Percentiles rank a stretch among this genome's conserved stretches.
phyloP scores from a whole-genome alignment of 2,113 vertebrate genomes.

The Promerops cafer region DNA sequence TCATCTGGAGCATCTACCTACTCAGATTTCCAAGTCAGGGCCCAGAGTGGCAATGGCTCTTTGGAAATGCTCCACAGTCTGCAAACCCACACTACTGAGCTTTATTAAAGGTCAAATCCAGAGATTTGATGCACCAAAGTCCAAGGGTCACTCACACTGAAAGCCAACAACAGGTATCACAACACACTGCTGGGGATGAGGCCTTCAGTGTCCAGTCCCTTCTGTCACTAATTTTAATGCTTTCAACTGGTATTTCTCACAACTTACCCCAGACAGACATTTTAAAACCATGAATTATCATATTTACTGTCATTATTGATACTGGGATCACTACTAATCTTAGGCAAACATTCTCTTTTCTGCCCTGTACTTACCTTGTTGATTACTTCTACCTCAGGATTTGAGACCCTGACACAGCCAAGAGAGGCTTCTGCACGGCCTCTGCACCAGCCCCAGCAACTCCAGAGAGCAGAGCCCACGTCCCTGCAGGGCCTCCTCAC shows the following conservation, averaged over 20 bases:
- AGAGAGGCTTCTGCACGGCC: not conserved
- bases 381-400: not conserved
- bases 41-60: not conserved
- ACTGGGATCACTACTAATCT: not conserved
- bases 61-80: not conserved
- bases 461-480: not conserved
- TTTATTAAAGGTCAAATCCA: not conserved
- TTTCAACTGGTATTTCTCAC: not conserved
- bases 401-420: not conserved
- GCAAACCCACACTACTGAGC: accelerated
- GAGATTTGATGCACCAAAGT: not conserved
- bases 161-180: not conserved
- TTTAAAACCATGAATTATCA: not conserved
- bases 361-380: not conserved
- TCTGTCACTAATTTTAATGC: not conserved
- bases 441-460: not conserved
- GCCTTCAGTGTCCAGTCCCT: not conserved
- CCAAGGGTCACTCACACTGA: not conserved
- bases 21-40: not conserved
- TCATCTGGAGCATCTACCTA: not conserved
- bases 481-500: not conserved
- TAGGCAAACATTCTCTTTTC: not conserved
- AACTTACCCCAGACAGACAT: not conserved
- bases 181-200: not conserved
- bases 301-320: not conserved